phyloP scores from a whole-genome alignment of 2,113 vertebrate species.

The Hoplias malabaricus region DNA sequence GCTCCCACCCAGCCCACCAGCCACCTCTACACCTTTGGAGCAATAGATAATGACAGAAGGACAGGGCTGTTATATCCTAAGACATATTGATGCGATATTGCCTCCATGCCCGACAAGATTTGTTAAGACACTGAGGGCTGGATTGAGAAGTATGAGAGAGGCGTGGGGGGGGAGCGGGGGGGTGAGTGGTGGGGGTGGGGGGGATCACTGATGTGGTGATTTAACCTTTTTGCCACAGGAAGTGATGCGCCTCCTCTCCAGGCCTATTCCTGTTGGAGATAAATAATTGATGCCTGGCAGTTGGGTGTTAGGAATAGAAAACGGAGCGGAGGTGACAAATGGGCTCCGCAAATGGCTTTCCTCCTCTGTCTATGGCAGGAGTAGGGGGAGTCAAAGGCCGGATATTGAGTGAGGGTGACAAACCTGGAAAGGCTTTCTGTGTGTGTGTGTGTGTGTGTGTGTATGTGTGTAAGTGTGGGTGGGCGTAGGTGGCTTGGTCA shows the following conservation, averaged over 20 bases:
- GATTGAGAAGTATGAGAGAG: slow-evolving; percentile 42
- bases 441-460: neutral
- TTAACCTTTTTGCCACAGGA: slow-evolving; percentile 65
- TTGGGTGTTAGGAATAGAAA: slow-evolving; percentile 75
- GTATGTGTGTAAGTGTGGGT: neutral
- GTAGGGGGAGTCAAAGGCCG: slow-evolving; percentile 28
- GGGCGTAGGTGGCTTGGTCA: slow-evolving; percentile 55
- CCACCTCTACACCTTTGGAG: neutral
- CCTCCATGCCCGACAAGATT: slow-evolving; percentile 4
- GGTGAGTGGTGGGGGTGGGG: slow-evolving; percentile 39
- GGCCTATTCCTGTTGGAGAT: slow-evolving; percentile 63
- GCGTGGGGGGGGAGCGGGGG: slow-evolving; percentile 46
- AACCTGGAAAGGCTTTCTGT: neutral
- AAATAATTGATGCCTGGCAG: slow-evolving; percentile 77
- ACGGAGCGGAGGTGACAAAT: slow-evolving; percentile 74
- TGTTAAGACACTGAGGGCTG: slow-evolving; percentile 22
- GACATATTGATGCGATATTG: slow-evolving; percentile 14
- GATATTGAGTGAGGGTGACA: slow-evolving; percentile 29
- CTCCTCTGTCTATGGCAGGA: slow-evolving; percentile 11
- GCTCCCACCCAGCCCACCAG: neutral
- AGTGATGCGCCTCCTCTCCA: slow-evolving; percentile 43
- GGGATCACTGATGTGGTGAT: slow-evolving; percentile 69
- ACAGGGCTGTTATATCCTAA: neutral
- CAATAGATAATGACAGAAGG: slow-evolving; percentile 5
- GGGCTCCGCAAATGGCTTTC: slow-evolving; percentile 46